These are phyloP conservation scores for Osmerus eperlanus DNA, from an alignment of 2,113 vertebrate species.

Conservation along the genomic window DNA sequence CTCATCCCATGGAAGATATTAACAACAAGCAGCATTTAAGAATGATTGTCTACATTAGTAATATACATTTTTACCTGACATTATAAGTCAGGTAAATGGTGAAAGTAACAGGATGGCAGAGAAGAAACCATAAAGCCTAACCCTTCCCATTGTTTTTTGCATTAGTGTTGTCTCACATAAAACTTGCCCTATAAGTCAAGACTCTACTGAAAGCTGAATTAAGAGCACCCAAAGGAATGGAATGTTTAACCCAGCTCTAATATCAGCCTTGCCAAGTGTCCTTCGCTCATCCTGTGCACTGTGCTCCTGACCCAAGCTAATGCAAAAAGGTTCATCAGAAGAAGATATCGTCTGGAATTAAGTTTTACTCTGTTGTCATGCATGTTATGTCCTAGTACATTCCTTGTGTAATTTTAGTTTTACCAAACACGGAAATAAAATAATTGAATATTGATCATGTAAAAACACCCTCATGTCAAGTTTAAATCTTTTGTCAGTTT, in stretches of 20 bases:
- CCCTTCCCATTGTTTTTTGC: not conserved
- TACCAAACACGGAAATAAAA: too few relatives aligned
- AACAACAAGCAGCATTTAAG: not conserved
- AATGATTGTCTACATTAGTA: not conserved
- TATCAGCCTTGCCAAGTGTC: constrained; percentile 23
- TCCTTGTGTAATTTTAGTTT: too few relatives aligned
- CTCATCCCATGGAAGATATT: not conserved
- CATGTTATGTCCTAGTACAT: too few relatives aligned
- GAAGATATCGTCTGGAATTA: not conserved
- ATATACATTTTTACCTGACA: too few relatives aligned
- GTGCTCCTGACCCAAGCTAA: not conserved
- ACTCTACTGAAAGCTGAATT: not conserved
- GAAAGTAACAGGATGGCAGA: too few relatives aligned
- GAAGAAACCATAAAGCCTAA: not conserved
- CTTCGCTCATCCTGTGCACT: constrained; percentile 13
- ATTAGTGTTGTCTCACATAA: not conserved
- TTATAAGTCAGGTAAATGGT: too few relatives aligned
- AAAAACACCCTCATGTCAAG: too few relatives aligned
- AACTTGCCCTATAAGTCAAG: not conserved
- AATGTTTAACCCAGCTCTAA: not conserved
- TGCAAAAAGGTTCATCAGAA: not conserved
- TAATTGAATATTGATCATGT: too few relatives aligned
- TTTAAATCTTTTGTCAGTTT: too few relatives aligned
- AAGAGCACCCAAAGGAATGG: too few relatives aligned
- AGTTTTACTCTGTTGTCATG: not conserved